phyloP scores from a whole-genome alignment of 1,140 invertebrate species.

The Helicoverpa zea region DNA sequence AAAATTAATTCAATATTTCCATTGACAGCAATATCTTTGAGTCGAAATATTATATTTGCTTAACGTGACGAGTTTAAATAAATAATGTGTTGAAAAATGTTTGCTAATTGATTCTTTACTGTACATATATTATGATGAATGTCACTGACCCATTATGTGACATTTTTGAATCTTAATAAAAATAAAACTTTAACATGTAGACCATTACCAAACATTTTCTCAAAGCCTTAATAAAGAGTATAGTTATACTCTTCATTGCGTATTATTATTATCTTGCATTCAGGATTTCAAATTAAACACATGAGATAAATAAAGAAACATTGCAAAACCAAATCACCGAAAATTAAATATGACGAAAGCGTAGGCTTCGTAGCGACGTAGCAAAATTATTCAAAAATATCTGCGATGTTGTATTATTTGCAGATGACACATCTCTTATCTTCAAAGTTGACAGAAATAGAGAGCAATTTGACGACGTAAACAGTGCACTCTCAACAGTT shows the following conservation, averaged over 20 bases:
- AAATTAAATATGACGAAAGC: slow-evolving; percentile 16
- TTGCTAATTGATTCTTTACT: no score
- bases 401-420: no score
- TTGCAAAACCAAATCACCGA: slow-evolving; percentile 12
- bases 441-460: no score
- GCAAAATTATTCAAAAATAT: slow-evolving; percentile 36
- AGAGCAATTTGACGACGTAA: no score
- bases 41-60: slow-evolving; percentile 1
- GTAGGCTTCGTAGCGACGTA: slow-evolving; percentile 23
- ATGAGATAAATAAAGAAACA: background rate
- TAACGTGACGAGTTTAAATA: background rate
- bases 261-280: no score
- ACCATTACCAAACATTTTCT: background rate
- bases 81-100: background rate
- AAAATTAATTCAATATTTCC: slow-evolving; percentile 39
- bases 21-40: slow-evolving; percentile 11
- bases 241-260: background rate
- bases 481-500: no score
- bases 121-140: no score
- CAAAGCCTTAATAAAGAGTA: background rate
- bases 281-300: slow-evolving; percentile 7
- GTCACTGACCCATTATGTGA: no score
- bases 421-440: no score
- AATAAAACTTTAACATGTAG: no score
- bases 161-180: no score